phyloP scores from a whole-genome alignment of 2,113 vertebrate genomes.

The Fregata magnificens region DNA sequence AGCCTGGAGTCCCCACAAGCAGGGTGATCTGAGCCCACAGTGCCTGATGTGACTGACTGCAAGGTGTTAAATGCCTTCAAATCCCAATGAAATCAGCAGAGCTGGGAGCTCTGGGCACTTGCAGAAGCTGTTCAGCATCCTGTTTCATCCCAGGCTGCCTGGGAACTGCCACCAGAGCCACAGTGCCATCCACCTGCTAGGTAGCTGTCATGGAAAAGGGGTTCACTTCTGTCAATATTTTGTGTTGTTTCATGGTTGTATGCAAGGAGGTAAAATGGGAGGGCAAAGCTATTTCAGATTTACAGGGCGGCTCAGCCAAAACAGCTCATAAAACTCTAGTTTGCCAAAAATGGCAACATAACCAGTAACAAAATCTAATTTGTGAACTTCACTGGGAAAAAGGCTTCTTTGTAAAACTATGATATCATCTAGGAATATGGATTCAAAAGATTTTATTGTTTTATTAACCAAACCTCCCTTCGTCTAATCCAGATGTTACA shows the following conservation, averaged over 20 bases:
- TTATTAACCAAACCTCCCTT: not conserved
- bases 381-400: not conserved
- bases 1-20: not conserved
- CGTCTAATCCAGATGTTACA: not conserved
- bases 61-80: not conserved
- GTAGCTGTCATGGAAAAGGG: not conserved
- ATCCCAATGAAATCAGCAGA: not conserved
- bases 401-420: not conserved
- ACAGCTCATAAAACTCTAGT: not conserved
- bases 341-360: constrained; percentile 19
- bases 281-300: not conserved
- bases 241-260: not conserved
- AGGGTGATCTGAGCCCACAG: not conserved
- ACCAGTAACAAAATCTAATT: constrained; percentile 19
- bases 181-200: not conserved
- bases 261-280: not conserved
- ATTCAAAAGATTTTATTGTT: not conserved
- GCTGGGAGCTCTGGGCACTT: not conserved
- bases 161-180: accelerated
- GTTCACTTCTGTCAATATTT: not conserved
- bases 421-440: not conserved
- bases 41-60: accelerated
- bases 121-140: not conserved
- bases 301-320: not conserved
- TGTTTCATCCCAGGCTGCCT: not conserved